Evolutionary conservation across 2,113 vertebrate species (phyloP).

Genomic region (Peucedramus taeniatus): DNA sequence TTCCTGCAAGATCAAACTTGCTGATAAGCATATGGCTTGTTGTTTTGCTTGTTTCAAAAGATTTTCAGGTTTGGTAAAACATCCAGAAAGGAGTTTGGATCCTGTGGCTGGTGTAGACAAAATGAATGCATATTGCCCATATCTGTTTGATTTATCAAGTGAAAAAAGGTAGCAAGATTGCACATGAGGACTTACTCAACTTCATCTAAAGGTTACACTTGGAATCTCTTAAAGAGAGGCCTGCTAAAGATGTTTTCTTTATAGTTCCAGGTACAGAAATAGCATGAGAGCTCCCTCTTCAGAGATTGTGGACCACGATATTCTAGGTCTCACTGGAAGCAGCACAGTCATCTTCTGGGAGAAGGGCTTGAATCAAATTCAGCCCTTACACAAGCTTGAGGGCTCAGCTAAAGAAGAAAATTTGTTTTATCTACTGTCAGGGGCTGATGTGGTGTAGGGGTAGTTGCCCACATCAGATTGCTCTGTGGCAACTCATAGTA

Average conservation of each 20-base stretch:
- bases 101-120: background rate
- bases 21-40: background rate
- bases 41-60: background rate
- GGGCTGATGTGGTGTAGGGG: background rate
- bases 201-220: background rate
- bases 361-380: background rate
- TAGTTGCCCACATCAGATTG: background rate
- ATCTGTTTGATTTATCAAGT: background rate
- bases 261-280: background rate
- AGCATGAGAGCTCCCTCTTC: background rate
- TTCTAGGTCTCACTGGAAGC: background rate
- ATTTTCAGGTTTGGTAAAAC: background rate
- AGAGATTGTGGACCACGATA: fast-evolving
- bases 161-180: background rate
- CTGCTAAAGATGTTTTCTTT: background rate
- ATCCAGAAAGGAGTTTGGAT: background rate
- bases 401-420: background rate
- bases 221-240: background rate
- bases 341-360: background rate
- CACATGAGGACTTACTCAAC: background rate
- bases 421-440: background rate
- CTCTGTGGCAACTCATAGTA: background rate
- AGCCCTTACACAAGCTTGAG: background rate
- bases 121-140: background rate
- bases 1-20: background rate